Evolutionary conservation across 2,797 vertebrate genomes (phyloP).

Genomic region (Xiphophorus birchmanni): DNA sequence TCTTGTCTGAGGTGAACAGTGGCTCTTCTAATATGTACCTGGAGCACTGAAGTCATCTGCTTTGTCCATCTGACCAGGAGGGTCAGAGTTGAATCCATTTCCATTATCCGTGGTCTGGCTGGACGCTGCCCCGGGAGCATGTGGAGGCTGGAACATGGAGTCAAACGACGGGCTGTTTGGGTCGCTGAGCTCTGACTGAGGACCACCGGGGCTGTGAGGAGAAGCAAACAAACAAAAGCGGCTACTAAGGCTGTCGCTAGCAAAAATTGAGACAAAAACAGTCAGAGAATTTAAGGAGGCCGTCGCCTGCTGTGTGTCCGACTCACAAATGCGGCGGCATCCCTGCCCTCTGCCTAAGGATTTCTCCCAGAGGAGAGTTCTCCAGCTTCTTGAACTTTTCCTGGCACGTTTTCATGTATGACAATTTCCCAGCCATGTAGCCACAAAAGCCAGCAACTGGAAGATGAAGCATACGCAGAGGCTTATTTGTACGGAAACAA

Average conservation of each 20-base stretch:
- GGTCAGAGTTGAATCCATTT: conserved; percentile 45
- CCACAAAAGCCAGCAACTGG: conserved; percentile 78
- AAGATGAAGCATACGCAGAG: conserved; percentile 21
- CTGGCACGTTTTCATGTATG: conserved; percentile 88
- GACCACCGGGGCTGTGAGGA: conserved; percentile 28
- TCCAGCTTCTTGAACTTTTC: conserved; percentile 91
- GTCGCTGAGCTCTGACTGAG: conserved; percentile 66
- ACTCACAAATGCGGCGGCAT: conserved; percentile 79
- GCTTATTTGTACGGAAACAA: background rate
- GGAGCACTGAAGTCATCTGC: conserved; percentile 47
- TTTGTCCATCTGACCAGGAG: conserved; percentile 6
- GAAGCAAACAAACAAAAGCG: conserved; percentile 1
- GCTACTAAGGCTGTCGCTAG: background rate
- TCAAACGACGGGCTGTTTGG: conserved; percentile 56
- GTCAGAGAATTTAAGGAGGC: background rate
- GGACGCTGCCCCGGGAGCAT: conserved; percentile 20
- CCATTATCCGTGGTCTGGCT: conserved; percentile 24
- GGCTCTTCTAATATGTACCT: conserved; percentile 43
- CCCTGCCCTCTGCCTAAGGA: conserved; percentile 79
- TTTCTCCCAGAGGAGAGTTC: conserved; percentile 90
- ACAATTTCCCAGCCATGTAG: conserved; percentile 89
- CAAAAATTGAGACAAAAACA: background rate
- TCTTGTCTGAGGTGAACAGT: background rate
- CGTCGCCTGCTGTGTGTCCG: background rate
- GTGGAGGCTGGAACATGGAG: conserved; percentile 57